Evolutionary conservation across 2,113 vertebrate species (phyloP).

Genomic region (Neodontobutis hainanensis): DNA sequence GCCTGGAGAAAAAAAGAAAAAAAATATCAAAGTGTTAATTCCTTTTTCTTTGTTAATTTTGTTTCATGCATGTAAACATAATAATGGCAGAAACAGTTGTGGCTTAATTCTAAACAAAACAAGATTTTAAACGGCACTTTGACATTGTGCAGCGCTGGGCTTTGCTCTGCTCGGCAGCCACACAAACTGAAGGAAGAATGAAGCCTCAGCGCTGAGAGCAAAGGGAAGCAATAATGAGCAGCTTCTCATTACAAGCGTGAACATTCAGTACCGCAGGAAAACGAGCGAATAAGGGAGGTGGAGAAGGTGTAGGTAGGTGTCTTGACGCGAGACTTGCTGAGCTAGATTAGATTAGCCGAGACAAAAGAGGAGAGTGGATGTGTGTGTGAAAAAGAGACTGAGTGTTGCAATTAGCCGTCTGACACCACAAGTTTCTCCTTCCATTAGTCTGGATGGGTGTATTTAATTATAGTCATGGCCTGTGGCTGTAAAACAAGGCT

Average conservation of each 20-base stretch:
- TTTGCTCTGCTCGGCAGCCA: constrained; percentile 1
- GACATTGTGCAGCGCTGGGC: not conserved
- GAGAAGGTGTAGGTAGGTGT: constrained; percentile 28
- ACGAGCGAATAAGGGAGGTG: not conserved
- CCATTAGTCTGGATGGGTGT: constrained; percentile 56
- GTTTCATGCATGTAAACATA: no score
- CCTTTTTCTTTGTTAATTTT: not conserved
- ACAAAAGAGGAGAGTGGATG: constrained; percentile 29
- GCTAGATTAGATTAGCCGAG: constrained; percentile 50
- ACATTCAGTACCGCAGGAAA: constrained; percentile 44
- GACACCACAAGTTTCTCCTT: constrained; percentile 49
- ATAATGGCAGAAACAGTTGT: not conserved
- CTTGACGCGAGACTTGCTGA: constrained; percentile 37
- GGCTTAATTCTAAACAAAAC: constrained; percentile 21
- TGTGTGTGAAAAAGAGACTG: constrained; percentile 29
- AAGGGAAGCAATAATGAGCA: constrained; percentile 48
- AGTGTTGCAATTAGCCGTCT: constrained; percentile 55
- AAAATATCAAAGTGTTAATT: not conserved
- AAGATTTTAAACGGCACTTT: not conserved
- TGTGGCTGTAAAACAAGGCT: constrained; percentile 46
- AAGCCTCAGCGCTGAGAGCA: constrained; percentile 32
- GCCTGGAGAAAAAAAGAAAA: constrained; percentile 43
- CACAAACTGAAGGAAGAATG: constrained; percentile 15
- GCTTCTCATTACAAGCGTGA: constrained; percentile 49
- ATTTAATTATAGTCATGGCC: constrained; percentile 56